Evolutionary conservation across 2,113 vertebrate genomes (phyloP), one percentile per base, ranked within the genome.

Genomic region (Drymodes brunneopygia): DNA sequence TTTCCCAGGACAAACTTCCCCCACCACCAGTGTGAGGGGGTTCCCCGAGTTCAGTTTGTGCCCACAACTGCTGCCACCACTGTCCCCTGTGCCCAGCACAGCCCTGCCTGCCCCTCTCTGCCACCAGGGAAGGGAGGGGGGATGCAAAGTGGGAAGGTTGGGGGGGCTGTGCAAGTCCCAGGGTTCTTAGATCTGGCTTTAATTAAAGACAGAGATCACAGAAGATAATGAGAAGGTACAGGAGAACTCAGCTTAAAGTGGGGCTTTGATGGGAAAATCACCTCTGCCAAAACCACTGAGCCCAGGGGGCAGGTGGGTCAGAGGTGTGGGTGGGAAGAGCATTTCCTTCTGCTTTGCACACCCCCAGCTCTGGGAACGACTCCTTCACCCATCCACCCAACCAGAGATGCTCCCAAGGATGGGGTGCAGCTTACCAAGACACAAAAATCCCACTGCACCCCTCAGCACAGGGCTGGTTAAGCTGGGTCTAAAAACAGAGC

Each of bases 11-110:
- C 16, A 70, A 53, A 6, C 15, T n/a, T 70, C 12, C 20, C 12
- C 7, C 17, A 6, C 10, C 3, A 0, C 15, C 27, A 50, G 48
- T 0, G 0, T 20, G 50, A 78, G 2, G 2, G 11, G 8, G 12
- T 64, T 22, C 9, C 5, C 72, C 35, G 50, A 57, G 42, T 58
- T 36, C 27, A 73, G 70, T 7, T 40, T 31, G 6, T 67, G 61
- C 54, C 94, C n/a, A 14, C 51, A 38, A 2, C 20, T 48, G 10
- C 61, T 74, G 75, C 45, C 50, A 27, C 13, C 12, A 3, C 45
- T 40, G 17, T 40, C 47, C 61, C 61, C 66, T 23, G 0, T 9
- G 36, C 45, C 53, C 83, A 33, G 35, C 58, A 29, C 3, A 33
- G 58, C 48, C 44, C 35, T n/a, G 8, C 25, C 75, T 40, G 31